Evolutionary conservation across 1,140 invertebrate genomes (phyloP), one percentile per base, ranked within the genome.

Genomic region (Cydia fagiglandana): DNA sequence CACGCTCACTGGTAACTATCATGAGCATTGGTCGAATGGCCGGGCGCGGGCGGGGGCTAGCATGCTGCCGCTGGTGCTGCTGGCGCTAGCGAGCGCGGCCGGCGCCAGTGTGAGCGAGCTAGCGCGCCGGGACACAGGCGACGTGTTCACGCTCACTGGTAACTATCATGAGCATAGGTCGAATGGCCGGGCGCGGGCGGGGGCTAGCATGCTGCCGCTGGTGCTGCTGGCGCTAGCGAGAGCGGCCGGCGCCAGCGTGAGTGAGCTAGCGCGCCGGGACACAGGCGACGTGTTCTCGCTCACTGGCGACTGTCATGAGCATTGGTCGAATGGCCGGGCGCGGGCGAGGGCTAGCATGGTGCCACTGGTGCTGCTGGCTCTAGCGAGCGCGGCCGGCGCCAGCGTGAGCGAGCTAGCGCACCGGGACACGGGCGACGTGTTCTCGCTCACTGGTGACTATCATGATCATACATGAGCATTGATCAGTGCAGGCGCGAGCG

Each of bases 181-280:
- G 80, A 74, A 73, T 77, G 78, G 41, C 28, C 30, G 50, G 75
- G 76, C 66, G 81, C 78, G 61, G 79, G 86, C 81, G 87, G 77
- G 79, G 89, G 89, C 79, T 90, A 88, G 86, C 84, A 90, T 90
- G 87, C 82, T 85, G 80, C 79, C 83, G 84, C 83, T 90, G 80
- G 78, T 89, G 80, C 78, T 88, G 74, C 80, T 86, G 78, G 75
- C 83, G 79, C 73, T 78, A 34, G 79, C 83, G 74, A 80, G 84
- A 73, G 84, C 83, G 66, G 82, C 83, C 74, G 82, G 81, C 80
- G 83, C 83, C 77, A 83, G 83, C 73, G 86, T 88, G 79, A 87
- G 86, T 64, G 87, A 90, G 41, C 82, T 91, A 73, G 82, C 86
- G 74, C 79, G 89, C 34, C 75, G 75, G 20, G 75, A 75, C 56